Base-by-base conservation (phyloP, 2,888 invertebrate species). In the Cephonodes hylas region DNA sequence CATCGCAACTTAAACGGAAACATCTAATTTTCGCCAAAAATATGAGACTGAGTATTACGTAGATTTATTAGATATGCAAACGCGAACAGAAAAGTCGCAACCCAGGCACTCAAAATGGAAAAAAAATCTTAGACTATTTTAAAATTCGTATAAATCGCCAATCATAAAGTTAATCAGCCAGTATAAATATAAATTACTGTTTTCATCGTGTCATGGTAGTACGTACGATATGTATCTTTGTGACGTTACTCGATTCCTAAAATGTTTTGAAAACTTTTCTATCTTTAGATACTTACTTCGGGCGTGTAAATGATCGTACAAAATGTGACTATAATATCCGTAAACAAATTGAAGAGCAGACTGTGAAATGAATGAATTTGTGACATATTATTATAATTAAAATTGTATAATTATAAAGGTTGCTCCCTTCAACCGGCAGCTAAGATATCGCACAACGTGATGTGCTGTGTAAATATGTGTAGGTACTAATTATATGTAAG, bases 11-110 rank as follows among this genome's bases (percentile, higher is more conserved):
- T 94, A 94, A 93, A 81, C 74, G 70, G 69, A 79, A 70, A 73
- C 75, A 73, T 73, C 80, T 71, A 83, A 81, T 73, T 74, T 84
- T 80, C 85, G 89, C 90, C 88, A 91, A 90, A 81, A 85, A 82
- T 78, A 91, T 91, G 91, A 92, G 91, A 92, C 91, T 92, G 91
- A 92, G 81, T 89, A 90, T 83, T 86, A 86, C 81, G 83, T 91
- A 91, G 87, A 86, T 69, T 85, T 80, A 82, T 81, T 86, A 85
- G 76, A 80, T 79, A 72, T 76, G 79, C 82, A 84, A 80, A 71
- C 75, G 77, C 80, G 81, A 74, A 72, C 65, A 66, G 69, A 65
- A 67, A 66, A 70, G 74, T 72, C 72, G 73, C 70, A 64, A 63
- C 67, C 68, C 63, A 63, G 65, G 72, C 72, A 76, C 70, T 65